phyloP scores from a whole-genome alignment of 2,797 vertebrate genomes.

The Menidia menidia region DNA sequence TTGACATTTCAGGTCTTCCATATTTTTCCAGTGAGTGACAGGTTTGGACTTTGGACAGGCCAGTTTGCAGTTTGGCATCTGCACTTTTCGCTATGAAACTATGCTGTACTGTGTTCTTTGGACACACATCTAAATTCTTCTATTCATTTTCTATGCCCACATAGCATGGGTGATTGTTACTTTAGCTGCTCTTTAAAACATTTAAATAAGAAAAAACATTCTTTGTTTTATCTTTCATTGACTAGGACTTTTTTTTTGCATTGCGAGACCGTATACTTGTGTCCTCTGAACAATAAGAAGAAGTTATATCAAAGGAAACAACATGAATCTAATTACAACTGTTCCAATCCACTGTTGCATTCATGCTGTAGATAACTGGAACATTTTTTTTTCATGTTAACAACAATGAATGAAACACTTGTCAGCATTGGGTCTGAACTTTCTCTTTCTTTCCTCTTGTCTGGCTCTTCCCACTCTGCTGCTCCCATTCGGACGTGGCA shows the following conservation, averaged over 20 bases:
- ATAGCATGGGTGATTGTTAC: too few relatives aligned
- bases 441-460: constrained; percentile 51
- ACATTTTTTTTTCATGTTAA: constrained; percentile 42
- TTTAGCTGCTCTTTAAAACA: too few relatives aligned
- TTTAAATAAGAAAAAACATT: too few relatives aligned
- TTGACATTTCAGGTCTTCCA: not conserved
- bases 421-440: constrained; percentile 62
- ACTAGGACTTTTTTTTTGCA: too few relatives aligned
- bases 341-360: not conserved
- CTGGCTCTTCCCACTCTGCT: constrained; percentile 55
- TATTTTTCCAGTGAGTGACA: not conserved
- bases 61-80: not conserved
- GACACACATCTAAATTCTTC: too few relatives aligned
- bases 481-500: constrained; percentile 66
- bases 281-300: too few relatives aligned
- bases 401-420: constrained; percentile 47
- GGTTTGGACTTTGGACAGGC: not conserved
- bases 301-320: too few relatives aligned
- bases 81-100: not conserved
- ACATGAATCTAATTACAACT: not conserved
- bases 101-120: not conserved
- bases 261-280: too few relatives aligned
- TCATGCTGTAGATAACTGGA: constrained; percentile 5
- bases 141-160: too few relatives aligned
- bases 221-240: too few relatives aligned